Conservation (phyloP, 2,797 vertebrate genomes). For the Sciurus carolinensis region DNA sequence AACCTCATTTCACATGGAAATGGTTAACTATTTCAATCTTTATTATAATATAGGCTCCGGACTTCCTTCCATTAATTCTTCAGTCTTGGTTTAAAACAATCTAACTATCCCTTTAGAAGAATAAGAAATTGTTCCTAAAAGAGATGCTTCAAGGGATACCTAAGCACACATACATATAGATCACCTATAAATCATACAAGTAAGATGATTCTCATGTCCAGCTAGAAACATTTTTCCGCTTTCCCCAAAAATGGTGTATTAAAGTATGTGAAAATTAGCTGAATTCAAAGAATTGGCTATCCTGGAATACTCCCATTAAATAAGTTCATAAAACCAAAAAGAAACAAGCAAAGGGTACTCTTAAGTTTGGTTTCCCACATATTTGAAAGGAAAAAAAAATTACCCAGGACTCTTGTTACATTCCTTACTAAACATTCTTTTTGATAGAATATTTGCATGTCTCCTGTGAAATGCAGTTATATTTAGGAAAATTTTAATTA, state of each 20-base stretch:
- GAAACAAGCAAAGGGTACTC: neutral
- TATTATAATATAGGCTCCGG: neutral
- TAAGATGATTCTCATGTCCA: neutral
- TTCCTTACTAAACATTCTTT: slow-evolving; percentile 16
- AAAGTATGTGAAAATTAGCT: neutral
- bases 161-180: neutral
- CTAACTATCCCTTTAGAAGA: neutral
- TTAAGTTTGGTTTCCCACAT: neutral
- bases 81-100: neutral
- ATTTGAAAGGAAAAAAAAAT: neutral
- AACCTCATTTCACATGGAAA: slow-evolving; percentile 1
- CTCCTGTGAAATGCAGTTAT: neutral
- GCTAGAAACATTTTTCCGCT: neutral
- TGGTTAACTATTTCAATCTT: slow-evolving; percentile 28
- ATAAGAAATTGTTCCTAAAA: slow-evolving; percentile 21
- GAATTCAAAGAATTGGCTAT: neutral
- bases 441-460: neutral
- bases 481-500: slow-evolving; percentile 21
- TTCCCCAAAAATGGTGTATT: slow-evolving; percentile 12
- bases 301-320: neutral
- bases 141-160: neutral
- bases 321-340: slow-evolving; percentile 30
- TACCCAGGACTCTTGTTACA: neutral
- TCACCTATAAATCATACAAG: neutral
- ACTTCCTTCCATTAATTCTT: neutral